A percentile compares a stretch with the other conserved stretches of the same genome.
Conservation (phyloP, 37 sponge, comb jelly and placozoan genomes). For the Axinella damicornis region DNA sequence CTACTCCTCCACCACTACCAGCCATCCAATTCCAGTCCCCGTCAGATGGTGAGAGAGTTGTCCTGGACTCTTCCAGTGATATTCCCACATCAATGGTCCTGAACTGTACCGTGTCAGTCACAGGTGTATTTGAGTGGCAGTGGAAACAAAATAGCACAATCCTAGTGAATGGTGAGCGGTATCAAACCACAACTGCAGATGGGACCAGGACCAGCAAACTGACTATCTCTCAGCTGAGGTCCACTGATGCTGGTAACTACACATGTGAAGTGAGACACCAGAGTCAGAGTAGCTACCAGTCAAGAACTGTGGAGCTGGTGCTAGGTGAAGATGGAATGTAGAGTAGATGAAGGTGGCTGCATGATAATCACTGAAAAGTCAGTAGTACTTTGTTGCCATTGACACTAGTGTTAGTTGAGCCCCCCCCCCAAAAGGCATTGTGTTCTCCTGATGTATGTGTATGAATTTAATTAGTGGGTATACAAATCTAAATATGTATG, state of each 20-base stretch:
- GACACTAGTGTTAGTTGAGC: too few relatives aligned
- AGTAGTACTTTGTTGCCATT: neutral
- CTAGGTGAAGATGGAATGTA: neutral
- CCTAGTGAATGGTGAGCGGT: neutral
- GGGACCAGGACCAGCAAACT: conserved; percentile 48
- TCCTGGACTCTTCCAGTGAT: neutral
- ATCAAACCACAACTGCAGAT: conserved; percentile 17
- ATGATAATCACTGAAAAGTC: neutral
- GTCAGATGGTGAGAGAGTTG: too few relatives aligned
- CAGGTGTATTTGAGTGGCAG: conserved; percentile 35
- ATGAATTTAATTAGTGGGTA: too few relatives aligned
- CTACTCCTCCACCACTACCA: too few relatives aligned
- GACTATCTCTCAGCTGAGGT: conserved; percentile 13
- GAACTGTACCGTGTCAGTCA: conserved; percentile 26
- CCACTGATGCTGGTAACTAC: conserved; percentile 27
- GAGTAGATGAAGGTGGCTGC: neutral
- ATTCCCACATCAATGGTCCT: conserved; percentile 31
- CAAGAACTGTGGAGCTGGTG: neutral
- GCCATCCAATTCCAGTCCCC: too few relatives aligned
- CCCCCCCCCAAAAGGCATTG: too few relatives aligned
- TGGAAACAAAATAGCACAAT: conserved; percentile 29
- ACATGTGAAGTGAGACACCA: too few relatives aligned
- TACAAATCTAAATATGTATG: too few relatives aligned
- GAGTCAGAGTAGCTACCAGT: too few relatives aligned
- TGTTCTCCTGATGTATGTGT: too few relatives aligned